Evolutionary conservation across 2,797 vertebrate genomes (phyloP), one percentile per base, ranked within the genome.

Genomic region (Manis crassicaudata): DNA sequence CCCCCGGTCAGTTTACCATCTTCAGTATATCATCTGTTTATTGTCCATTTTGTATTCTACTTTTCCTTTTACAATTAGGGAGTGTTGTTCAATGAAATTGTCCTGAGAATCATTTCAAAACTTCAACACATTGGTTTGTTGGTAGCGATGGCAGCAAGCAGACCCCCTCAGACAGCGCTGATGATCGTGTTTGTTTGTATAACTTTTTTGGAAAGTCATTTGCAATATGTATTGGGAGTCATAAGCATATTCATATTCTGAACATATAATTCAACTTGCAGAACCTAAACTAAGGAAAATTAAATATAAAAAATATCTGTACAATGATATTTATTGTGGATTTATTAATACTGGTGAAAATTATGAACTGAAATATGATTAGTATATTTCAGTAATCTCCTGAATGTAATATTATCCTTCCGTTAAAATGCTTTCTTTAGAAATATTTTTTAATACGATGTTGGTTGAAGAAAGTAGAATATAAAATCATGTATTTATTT

Each of bases 341-440:
- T 70, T 86, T 63, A 86, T 75, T 90, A 90, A 80, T 63, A 40
- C 50, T 12, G 46, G 14, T 52, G 58, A 92, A 80, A 63, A 50
- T 67, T 86, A 50, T 68, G 62, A 92, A 52, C n/a, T 89, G 82
- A 92, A 95, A 76, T 63, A 63, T 52, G 54, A 83, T 75, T 75
- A 88, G 43, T 75, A 23, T 88, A 80, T 79, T 92, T 90, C 65
- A 79, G 52, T 77, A 87, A 77, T 1, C 17, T 81, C 20, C 43
- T 40, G 37, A 76, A 46, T 63, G 50, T 60, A 93, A 79, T 84
- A 68, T 62, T 70, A 80, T 52, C 62, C 23, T 56, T 10, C 50
- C 52, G 73, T 83, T 92, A 88, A 84, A 90, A 88, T 62, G n/a
- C 70, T 73, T 67, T 62, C 54, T 83, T 62, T 80, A 60, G 82